These are phyloP conservation scores for Rhadina sibilatrix DNA, from an alignment of 2,113 vertebrate species.

Conservation along the genomic window DNA sequence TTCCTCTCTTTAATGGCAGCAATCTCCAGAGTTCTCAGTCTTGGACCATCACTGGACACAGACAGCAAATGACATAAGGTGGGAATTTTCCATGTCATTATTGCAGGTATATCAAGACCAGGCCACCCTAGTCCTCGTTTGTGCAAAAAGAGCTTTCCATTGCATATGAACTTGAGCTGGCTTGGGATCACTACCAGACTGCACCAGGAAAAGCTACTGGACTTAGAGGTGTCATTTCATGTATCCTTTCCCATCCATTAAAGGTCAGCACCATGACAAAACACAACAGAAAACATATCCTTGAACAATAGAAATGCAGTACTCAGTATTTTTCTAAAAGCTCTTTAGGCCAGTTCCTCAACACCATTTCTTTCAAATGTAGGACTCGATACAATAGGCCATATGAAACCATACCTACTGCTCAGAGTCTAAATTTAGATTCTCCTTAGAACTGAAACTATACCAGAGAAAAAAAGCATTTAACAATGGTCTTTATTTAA, in stretches of 20 bases:
- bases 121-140: neutral
- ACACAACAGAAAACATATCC: neutral
- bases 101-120: neutral
- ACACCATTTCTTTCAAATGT: neutral
- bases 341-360: neutral
- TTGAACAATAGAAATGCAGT: neutral
- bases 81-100: neutral
- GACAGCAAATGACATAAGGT: neutral
- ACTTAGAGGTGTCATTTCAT: neutral
- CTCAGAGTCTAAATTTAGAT: slow-evolving; percentile 48
- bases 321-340: neutral
- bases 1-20: neutral
- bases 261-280: neutral
- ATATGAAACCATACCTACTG: neutral
- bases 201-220: neutral
- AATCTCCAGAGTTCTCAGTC: neutral
- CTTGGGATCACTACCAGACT: neutral
- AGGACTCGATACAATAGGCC: neutral
- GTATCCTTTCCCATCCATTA: neutral
- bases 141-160: neutral
- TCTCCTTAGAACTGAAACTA: slow-evolving; percentile 15
- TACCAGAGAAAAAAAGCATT: neutral
- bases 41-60: neutral
- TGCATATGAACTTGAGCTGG: neutral
- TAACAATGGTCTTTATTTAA: slow-evolving; percentile 35